Evolutionary conservation across 30 jellyfish, hydroid and myxozoan species (phyloP).

Genomic region (Euphysa ruthae): DNA sequence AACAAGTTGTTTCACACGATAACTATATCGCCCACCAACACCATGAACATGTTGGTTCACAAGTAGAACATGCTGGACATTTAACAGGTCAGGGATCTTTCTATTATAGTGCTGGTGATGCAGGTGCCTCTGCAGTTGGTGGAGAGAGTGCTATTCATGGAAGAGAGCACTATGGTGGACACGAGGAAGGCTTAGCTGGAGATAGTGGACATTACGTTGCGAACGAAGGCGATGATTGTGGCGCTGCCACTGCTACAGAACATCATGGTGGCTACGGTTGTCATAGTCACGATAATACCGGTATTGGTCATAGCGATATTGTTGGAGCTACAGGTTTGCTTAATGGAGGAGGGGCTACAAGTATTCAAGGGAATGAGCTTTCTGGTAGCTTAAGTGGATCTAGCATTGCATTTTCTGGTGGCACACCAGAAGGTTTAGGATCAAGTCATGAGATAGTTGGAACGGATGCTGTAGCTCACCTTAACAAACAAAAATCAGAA

Average conservation of each 20-base stretch:
- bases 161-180: conserved; percentile 38
- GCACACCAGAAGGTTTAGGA: background rate
- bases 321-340: conserved; percentile 39
- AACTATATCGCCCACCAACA: conserved; percentile 62
- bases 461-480: background rate
- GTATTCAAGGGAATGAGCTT: background rate
- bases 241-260: conserved; percentile 23
- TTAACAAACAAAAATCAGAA: background rate
- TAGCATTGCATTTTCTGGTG: background rate
- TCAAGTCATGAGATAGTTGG: background rate
- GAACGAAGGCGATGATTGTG: conserved; percentile 44
- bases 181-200: conserved; percentile 31
- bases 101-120: conserved; percentile 31
- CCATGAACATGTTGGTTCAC: conserved; percentile 89
- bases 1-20: conserved; percentile 85
- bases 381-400: background rate
- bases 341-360: background rate
- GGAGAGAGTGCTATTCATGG: too few species aligned
- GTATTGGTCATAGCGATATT: conserved; percentile 34
- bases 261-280: conserved; percentile 31
- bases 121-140: conserved; percentile 51
- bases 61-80: conserved; percentile 73
- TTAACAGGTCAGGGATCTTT: conserved; percentile 54
- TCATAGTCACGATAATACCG: conserved; percentile 20
- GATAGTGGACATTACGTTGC: conserved; percentile 44